These are phyloP conservation scores for Neodiprion fabricii DNA, from an alignment of 1,140 invertebrate genomes.

Conservation along the genomic window DNA sequence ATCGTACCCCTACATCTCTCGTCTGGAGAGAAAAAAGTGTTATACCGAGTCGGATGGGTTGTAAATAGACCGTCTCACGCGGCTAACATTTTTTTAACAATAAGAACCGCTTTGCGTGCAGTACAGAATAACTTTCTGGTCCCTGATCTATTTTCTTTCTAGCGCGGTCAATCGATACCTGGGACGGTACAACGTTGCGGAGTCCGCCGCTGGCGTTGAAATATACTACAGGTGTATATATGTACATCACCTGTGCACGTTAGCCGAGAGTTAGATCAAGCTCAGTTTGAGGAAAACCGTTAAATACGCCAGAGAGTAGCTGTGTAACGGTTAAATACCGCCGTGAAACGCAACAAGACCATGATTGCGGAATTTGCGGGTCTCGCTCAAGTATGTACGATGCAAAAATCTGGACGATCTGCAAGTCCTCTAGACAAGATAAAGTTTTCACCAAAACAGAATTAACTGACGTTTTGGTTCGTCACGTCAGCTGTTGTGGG, in stretches of 20 bases:
- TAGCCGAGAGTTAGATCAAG: background rate
- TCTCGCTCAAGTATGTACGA: too few species aligned
- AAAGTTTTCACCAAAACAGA: too few species aligned
- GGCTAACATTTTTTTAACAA: too few species aligned
- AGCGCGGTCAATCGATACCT: slow-evolving; percentile 34
- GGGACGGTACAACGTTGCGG: background rate
- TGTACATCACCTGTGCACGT: background rate
- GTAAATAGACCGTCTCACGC: too few species aligned
- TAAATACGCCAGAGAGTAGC: background rate
- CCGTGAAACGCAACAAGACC: background rate
- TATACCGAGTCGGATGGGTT: too few species aligned
- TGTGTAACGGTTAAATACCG: background rate
- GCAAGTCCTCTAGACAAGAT: too few species aligned
- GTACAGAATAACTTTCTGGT: slow-evolving; percentile 4
- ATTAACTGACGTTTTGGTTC: too few species aligned
- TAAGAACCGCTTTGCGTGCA: background rate
- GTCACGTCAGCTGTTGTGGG: too few species aligned
- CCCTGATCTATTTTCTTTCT: slow-evolving; percentile 39
- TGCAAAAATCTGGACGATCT: too few species aligned
- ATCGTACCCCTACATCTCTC: too few species aligned
- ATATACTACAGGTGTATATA: background rate
- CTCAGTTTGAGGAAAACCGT: background rate
- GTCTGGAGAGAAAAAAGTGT: too few species aligned
- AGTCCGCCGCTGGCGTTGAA: background rate
- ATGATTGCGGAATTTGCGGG: too few species aligned